These are phyloP conservation scores for Ophonus ardosiacus DNA, from an alignment of 2,888 invertebrate genomes.

Conservation along the genomic window DNA sequence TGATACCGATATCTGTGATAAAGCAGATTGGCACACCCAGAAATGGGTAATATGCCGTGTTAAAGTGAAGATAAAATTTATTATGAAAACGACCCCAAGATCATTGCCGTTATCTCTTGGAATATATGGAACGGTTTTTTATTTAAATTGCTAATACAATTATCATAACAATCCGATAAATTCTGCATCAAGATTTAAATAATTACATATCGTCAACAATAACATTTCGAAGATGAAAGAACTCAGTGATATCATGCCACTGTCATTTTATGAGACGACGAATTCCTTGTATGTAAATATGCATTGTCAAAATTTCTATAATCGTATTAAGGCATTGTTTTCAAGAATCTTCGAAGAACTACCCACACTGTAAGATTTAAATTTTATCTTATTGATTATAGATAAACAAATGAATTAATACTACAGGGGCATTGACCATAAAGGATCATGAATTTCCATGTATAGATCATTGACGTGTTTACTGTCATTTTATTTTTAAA, in stretches of 20 bases:
- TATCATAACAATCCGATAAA: conserved; percentile 30
- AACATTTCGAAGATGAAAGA: conserved; percentile 11
- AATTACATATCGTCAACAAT: conserved; percentile 24
- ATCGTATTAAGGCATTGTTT: conserved; percentile 31
- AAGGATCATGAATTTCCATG: not conserved
- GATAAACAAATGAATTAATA: conserved; percentile 16
- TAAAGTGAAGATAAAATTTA: too few species aligned
- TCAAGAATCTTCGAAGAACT: not conserved
- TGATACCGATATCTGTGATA: too few species aligned
- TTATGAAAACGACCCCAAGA: too few species aligned
- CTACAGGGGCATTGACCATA: conserved; percentile 8
- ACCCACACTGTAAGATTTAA: conserved; percentile 21
- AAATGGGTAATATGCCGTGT: too few species aligned
- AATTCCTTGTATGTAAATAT: conserved; percentile 23
- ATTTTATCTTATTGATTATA: conserved; percentile 19
- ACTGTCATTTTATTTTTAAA: not conserved
- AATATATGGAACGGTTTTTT: too few species aligned
- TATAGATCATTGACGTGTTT: not conserved
- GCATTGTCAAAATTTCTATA: conserved; percentile 45
- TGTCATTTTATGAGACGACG: conserved; percentile 27
- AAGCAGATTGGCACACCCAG: too few species aligned
- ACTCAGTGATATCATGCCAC: conserved; percentile 24
- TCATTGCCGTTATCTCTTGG: too few species aligned
- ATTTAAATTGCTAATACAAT: conserved; percentile 17
- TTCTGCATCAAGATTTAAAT: conserved; percentile 18